Percentiles rank a stretch among this genome's conserved stretches.
These are phyloP conservation scores for Drosophila bifasciata DNA, from an alignment of 1,140 invertebrate genomes.

Conservation along the genomic window DNA sequence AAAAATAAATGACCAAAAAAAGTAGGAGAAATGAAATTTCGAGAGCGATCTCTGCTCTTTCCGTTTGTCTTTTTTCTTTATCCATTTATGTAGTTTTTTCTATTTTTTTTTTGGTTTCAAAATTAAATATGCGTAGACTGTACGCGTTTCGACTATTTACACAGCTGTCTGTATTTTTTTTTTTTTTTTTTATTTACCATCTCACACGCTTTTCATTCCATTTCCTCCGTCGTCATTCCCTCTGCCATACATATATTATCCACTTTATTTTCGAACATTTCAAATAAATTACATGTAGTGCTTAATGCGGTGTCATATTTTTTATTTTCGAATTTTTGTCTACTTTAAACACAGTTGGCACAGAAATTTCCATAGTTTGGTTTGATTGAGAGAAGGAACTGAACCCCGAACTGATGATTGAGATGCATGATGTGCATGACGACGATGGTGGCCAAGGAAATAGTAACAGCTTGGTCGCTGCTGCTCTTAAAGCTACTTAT, in stretches of 20 bases:
- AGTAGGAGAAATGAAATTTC: conserved; percentile 15
- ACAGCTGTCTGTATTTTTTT: conserved; percentile 68
- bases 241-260: conserved; percentile 26
- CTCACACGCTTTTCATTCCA: conserved; percentile 20
- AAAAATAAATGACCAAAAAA: conserved; percentile 45
- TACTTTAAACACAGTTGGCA: conserved; percentile 76
- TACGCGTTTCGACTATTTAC: conserved; percentile 73
- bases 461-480: conserved; percentile 22
- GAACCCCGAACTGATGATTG: conserved; percentile 60
- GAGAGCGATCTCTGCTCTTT: too few relatives aligned
- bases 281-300: conserved; percentile 66
- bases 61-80: conserved; percentile 10
- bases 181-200: conserved; percentile 62
- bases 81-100: conserved; percentile 3
- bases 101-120: conserved; percentile 21
- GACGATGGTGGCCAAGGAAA: conserved; percentile 41
- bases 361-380: conserved; percentile 65
- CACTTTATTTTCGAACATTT: conserved; percentile 46
- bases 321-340: conserved; percentile 39
- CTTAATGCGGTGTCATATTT: conserved; percentile 66
- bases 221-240: conserved; percentile 22
- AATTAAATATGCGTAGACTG: conserved; percentile 51
- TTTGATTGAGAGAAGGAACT: conserved; percentile 65
- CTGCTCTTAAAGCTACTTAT: conserved; percentile 51
- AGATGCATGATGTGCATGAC: conserved; percentile 30